These are phyloP conservation scores for Aromia moschata DNA, from an alignment of 2,888 invertebrate species.

Conservation along the genomic window DNA sequence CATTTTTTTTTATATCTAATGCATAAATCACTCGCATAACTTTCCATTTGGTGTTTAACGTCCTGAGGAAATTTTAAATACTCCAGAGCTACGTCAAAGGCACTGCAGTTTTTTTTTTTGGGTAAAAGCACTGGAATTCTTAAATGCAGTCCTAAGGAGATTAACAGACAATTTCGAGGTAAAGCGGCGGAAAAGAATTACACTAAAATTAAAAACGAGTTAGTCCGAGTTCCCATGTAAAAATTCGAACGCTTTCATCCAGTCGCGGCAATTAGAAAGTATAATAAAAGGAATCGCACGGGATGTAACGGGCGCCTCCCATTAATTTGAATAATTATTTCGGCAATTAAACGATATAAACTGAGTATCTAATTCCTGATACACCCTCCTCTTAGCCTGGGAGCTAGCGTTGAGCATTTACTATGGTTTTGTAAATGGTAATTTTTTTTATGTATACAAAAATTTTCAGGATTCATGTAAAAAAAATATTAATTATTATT, in stretches of 20 bases:
- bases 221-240: neutral
- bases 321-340: conserved; percentile 38
- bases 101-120: too few relatives aligned
- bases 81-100: too few relatives aligned
- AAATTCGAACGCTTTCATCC: conserved; percentile 6
- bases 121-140: too few relatives aligned
- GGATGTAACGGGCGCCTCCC: conserved; percentile 26
- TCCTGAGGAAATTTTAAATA: too few relatives aligned
- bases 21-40: too few relatives aligned
- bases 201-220: conserved; percentile 9
- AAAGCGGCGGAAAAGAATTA: neutral
- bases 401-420: too few relatives aligned
- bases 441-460: too few relatives aligned
- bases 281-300: conserved; percentile 34
- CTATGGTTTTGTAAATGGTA: too few relatives aligned
- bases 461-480: too few relatives aligned
- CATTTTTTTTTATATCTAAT: too few relatives aligned
- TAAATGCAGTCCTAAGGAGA: neutral
- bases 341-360: conserved; percentile 33
- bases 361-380: conserved; percentile 21
- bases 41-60: too few relatives aligned
- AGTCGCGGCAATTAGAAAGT: conserved; percentile 27
- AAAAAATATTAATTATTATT: too few relatives aligned
- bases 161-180: neutral
- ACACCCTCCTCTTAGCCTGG: conserved; percentile 16